Conservation (phyloP, 2,113 vertebrate species). For the Oceanites oceanicus region DNA sequence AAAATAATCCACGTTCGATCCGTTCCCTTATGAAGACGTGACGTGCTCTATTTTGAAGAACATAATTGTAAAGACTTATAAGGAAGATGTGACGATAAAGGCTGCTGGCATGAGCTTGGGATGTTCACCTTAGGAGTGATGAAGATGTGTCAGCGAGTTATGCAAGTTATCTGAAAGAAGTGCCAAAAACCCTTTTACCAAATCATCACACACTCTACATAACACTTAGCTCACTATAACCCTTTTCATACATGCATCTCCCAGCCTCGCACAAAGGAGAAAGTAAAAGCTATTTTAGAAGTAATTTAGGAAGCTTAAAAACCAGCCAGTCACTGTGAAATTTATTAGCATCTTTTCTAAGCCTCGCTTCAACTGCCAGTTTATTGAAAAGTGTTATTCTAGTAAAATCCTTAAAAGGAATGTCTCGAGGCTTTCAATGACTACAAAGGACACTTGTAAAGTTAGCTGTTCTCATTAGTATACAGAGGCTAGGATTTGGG, state of each 20-base stretch:
- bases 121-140: not conserved
- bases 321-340: constrained; percentile 26
- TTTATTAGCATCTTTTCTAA: constrained; percentile 61
- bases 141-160: not conserved
- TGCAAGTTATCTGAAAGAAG: constrained; percentile 20
- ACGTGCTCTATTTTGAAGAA: not conserved
- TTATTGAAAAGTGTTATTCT: constrained; percentile 65
- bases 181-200: constrained; percentile 37
- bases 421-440: constrained; percentile 52
- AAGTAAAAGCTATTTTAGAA: constrained; percentile 55
- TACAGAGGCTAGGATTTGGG: constrained; percentile 5
- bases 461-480: constrained; percentile 67
- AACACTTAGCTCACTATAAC: not conserved
- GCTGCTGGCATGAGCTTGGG: not conserved
- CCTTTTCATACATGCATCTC: not conserved
- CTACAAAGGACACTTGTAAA: constrained; percentile 67
- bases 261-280: constrained; percentile 20
- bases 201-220: not conserved
- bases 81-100: not conserved
- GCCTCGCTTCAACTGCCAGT: constrained; percentile 49
- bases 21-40: not conserved
- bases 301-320: constrained; percentile 66
- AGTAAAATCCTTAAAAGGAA: constrained; percentile 67
- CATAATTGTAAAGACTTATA: not conserved
- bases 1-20: rapidly evolving